These are phyloP conservation scores for Proteles cristata DNA, from an alignment of 2,113 vertebrate genomes.

Conservation along the genomic window DNA sequence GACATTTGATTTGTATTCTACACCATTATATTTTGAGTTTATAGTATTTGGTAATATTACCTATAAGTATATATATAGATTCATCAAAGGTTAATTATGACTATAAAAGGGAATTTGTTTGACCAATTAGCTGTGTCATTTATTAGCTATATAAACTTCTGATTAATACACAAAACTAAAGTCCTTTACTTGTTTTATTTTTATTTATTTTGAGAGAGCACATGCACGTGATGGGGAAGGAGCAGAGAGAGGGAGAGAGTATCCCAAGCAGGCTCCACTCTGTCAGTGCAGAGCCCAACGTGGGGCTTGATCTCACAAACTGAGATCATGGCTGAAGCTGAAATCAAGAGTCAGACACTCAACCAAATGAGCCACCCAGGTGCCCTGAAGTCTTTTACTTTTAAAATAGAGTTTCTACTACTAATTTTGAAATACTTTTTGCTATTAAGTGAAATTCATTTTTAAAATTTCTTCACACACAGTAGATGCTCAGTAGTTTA, in stretches of 20 bases:
- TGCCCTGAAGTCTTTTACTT: neutral
- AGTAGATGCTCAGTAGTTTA: neutral
- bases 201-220: no score
- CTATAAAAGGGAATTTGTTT: neutral
- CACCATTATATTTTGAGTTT: neutral
- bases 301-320: no score
- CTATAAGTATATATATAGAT: neutral
- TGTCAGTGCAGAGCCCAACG: no score
- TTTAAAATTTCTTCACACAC: neutral
- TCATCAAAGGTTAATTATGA: neutral
- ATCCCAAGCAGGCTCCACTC: no score
- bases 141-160: neutral
- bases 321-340: no score
- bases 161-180: neutral
- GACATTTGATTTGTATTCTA: constrained; percentile 8
- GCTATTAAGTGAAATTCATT: neutral
- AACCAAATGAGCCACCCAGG: no score
- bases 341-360: no score
- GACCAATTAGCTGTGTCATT: neutral
- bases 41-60: neutral
- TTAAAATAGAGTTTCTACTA: neutral
- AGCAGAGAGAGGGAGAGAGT: no score
- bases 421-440: neutral
- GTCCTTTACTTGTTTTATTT: neutral
- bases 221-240: no score